Conservation (phyloP, 2,797 vertebrate genomes). For the Coilia nasus region DNA sequence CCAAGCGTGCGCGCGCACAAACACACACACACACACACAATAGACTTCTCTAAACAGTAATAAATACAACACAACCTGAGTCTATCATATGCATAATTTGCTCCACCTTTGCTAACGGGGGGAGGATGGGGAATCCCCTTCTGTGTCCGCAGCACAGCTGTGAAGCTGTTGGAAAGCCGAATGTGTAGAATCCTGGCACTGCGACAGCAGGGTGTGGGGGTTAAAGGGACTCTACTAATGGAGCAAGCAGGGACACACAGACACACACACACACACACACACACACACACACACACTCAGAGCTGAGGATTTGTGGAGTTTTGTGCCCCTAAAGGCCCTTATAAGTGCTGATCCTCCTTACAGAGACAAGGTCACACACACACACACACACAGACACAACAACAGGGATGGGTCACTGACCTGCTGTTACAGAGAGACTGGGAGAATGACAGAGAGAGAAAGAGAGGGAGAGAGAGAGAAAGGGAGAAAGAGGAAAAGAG, state of each 20-base stretch:
- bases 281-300: background rate
- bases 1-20: no score
- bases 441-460: background rate
- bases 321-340: background rate
- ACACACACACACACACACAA: no score
- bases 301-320: background rate
- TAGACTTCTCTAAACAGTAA: no score
- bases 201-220: no score
- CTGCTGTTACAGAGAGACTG: background rate
- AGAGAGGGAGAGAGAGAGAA: background rate
- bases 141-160: no score
- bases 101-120: no score
- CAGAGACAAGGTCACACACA: background rate
- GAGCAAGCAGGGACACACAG: background rate
- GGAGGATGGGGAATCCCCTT: no score
- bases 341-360: conserved; percentile 16
- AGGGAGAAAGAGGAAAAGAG: background rate
- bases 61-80: no score
- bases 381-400: background rate
- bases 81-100: no score
- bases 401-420: background rate
- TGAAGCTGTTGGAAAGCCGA: no score
- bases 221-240: no score
- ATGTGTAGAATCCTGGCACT: no score
- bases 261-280: conserved; percentile 2